Conservation (phyloP, 2,797 vertebrate genomes). For the Molossus molossus region DNA sequence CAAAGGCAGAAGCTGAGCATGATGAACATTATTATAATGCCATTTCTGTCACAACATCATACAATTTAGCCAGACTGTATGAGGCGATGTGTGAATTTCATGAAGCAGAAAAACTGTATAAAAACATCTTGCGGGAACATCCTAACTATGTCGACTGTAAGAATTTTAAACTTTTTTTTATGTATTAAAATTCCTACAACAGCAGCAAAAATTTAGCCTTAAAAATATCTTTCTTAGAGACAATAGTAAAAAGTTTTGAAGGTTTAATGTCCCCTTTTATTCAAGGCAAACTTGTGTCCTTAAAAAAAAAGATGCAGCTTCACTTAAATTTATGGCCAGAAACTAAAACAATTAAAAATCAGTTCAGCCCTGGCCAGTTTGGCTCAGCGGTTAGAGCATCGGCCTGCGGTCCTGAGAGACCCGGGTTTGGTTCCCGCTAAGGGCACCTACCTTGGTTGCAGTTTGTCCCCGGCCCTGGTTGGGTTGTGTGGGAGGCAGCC, state of each 20-base stretch:
- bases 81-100: conserved; percentile 99
- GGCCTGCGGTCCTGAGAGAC: too few relatives aligned
- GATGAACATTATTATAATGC: conserved; percentile 99
- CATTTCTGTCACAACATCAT: conserved; percentile 99
- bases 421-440: too few relatives aligned
- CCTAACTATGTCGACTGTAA: conserved; percentile 99
- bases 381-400: too few relatives aligned
- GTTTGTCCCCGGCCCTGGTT: too few relatives aligned
- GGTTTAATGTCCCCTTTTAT: conserved; percentile 25
- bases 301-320: conserved; percentile 29
- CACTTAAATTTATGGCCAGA: conserved; percentile 30
- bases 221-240: conserved; percentile 36
- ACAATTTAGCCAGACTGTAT: conserved; percentile 98
- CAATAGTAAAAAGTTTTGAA: neutral
- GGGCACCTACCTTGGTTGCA: too few relatives aligned
- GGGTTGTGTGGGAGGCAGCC: too few relatives aligned
- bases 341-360: neutral
- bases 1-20: conserved; percentile 98
- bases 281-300: conserved; percentile 30
- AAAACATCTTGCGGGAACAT: conserved; percentile 99
- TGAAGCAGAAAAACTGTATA: conserved; percentile 98
- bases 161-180: conserved; percentile 81
- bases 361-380: neutral
- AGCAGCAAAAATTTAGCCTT: conserved; percentile 58
- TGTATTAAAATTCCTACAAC: conserved; percentile 51